Percentiles rank a stretch among this genome's conserved stretches.
Conservation (phyloP, 2,113 vertebrate genomes). For the Hystrix cristata region DNA sequence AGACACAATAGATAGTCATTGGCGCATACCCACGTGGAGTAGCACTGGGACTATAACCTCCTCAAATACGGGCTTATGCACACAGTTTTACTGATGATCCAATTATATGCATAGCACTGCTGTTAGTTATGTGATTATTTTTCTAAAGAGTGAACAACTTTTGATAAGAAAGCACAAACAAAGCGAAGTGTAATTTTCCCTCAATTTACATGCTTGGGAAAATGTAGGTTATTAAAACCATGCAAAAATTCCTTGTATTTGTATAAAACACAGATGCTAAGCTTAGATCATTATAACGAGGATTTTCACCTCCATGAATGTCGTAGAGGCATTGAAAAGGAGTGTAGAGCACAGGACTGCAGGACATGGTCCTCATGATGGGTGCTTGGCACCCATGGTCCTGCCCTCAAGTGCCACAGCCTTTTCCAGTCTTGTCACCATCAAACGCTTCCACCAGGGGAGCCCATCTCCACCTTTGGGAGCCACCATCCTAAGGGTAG, state of each 20-base stretch:
- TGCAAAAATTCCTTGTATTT: background rate
- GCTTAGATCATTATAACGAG: constrained; percentile 16
- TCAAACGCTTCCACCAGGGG: background rate
- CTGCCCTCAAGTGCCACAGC: background rate
- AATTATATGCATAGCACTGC: background rate
- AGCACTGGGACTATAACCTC: background rate
- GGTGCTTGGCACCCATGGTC: too few relatives aligned
- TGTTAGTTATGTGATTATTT: background rate
- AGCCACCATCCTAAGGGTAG: background rate
- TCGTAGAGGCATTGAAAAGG: background rate
- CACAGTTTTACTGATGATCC: background rate
- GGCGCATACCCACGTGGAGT: background rate
- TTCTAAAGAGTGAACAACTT: background rate
- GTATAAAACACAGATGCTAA: background rate
- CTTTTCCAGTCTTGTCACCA: background rate
- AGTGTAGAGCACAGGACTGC: background rate
- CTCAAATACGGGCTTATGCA: background rate
- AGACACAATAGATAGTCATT: background rate
- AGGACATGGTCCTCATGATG: background rate
- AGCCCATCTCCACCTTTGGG: background rate
- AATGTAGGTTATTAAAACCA: background rate
- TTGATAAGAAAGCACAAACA: constrained; percentile 36
- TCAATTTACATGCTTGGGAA: constrained; percentile 12
- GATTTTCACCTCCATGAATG: background rate
- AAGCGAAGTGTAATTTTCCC: background rate